Conservation (phyloP, 2,113 vertebrate species). For the Sylvilagus bachmani region DNA sequence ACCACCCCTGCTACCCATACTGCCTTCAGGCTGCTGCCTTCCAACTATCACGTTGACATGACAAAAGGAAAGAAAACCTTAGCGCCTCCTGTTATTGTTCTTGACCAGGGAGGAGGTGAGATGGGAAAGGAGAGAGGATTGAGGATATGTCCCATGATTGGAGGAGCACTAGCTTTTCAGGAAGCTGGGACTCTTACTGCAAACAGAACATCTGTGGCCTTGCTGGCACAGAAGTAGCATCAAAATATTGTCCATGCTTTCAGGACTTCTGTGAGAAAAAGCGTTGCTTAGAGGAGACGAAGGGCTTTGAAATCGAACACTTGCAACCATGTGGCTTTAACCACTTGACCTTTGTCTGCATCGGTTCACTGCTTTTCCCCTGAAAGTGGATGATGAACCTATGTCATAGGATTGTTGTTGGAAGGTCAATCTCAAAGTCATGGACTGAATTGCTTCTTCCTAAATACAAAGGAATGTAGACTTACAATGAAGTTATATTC, state of each 20-base stretch:
- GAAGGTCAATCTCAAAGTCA: background rate
- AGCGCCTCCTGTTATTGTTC: background rate
- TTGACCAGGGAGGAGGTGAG: background rate
- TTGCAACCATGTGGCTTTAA: background rate
- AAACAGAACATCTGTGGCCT: background rate
- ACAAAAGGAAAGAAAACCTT: background rate
- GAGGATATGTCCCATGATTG: background rate
- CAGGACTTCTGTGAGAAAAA: background rate
- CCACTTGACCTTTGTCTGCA: background rate
- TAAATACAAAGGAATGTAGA: background rate
- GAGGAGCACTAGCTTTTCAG: background rate
- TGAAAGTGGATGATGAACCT: background rate
- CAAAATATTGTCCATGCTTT: background rate
- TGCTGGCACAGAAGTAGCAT: background rate
- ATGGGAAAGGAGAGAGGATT: background rate
- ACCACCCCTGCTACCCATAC: background rate
- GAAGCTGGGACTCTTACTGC: background rate
- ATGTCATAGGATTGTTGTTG: background rate
- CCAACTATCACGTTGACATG: background rate
- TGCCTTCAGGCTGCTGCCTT: background rate
- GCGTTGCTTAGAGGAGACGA: background rate
- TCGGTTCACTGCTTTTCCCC: background rate
- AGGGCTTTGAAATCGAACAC: background rate
- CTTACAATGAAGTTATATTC: background rate
- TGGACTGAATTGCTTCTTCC: background rate